These are phyloP conservation scores for Hyposoter didymator DNA, from an alignment of 2,888 invertebrate genomes.

Conservation along the genomic window DNA sequence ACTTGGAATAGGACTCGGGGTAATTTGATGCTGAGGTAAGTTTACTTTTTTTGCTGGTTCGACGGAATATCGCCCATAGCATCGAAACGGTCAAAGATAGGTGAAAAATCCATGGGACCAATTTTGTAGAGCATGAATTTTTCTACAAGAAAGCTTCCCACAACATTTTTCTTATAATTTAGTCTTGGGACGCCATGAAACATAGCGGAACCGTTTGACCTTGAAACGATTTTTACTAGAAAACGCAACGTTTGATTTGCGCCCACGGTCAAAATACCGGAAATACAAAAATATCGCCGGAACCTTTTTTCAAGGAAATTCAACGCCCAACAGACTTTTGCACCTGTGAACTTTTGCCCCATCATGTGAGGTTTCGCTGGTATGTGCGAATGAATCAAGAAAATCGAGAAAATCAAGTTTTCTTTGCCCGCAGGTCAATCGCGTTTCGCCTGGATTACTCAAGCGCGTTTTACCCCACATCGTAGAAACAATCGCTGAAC, in stretches of 20 bases:
- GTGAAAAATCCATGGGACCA: background rate
- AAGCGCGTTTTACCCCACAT: conserved; percentile 90
- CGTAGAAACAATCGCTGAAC: conserved; percentile 96
- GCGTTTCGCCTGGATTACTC: conserved; percentile 91
- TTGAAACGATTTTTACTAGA: background rate
- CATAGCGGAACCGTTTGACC: background rate
- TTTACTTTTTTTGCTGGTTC: background rate
- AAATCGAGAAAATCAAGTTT: background rate
- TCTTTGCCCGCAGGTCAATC: conserved; percentile 88
- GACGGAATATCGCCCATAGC: background rate
- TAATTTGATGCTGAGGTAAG: conserved; percentile 91
- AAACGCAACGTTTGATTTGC: background rate
- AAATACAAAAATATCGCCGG: background rate
- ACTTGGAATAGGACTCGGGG: conserved; percentile 94
- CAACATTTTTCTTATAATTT: background rate
- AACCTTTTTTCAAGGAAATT: background rate
- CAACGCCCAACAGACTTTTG: background rate
- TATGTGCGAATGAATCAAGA: background rate
- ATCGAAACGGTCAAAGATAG: background rate
- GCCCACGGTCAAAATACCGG: background rate
- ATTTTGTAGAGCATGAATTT: background rate
- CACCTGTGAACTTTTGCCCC: background rate
- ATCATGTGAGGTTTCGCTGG: background rate
- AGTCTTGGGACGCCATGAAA: background rate
- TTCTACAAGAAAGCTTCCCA: background rate